Evolutionary conservation across 2,113 vertebrate species (phyloP).

Genomic region (Grammomys dolichurus): DNA sequence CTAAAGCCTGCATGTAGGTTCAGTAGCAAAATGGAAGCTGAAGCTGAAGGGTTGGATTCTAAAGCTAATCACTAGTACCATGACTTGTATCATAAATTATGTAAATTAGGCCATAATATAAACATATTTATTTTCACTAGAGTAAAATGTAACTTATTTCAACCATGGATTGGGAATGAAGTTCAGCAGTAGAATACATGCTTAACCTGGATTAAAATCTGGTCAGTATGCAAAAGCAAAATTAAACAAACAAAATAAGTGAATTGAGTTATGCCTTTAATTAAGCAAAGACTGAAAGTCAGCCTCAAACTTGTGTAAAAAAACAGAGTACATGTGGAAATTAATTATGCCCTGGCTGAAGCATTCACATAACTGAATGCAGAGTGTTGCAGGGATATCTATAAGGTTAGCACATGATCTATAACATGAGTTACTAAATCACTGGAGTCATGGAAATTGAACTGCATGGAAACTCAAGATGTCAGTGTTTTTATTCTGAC

Average conservation of each 20-base stretch:
- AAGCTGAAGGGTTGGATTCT: conserved; percentile 29
- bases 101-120: background rate
- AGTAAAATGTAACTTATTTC: background rate
- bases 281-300: background rate
- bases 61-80: background rate
- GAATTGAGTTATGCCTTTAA: background rate
- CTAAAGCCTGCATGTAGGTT: background rate
- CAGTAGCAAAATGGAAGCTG: background rate
- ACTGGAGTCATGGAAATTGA: background rate
- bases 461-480: background rate
- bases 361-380: background rate
- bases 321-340: background rate
- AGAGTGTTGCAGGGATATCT: background rate
- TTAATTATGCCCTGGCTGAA: background rate
- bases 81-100: background rate
- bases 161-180: background rate
- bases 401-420: background rate
- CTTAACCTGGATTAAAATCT: background rate
- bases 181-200: background rate
- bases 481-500: background rate
- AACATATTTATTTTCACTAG: background rate
- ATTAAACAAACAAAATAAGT: background rate
- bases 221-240: background rate
- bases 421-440: background rate
- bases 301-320: background rate